Evolutionary conservation across 2,113 vertebrate species (phyloP).

Genomic region (Acrocephalus kingi): DNA sequence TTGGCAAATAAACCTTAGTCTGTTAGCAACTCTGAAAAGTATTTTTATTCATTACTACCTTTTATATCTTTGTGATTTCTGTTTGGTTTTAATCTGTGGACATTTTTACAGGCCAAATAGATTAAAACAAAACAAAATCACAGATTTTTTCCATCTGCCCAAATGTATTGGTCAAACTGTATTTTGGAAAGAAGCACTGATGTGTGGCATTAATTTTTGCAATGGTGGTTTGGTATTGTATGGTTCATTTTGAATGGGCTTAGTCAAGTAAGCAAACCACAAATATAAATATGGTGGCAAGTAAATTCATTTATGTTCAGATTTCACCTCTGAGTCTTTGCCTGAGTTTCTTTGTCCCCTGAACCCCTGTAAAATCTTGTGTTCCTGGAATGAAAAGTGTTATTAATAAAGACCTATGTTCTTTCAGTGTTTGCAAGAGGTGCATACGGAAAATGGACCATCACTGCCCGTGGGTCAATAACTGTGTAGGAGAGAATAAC

Average conservation of each 20-base stretch:
- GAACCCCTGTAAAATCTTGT: not conserved
- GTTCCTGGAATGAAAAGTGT: not conserved
- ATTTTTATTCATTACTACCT: not conserved
- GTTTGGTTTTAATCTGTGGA: not conserved
- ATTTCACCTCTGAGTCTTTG: not conserved
- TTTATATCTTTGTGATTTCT: not conserved
- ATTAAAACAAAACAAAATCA: not conserved
- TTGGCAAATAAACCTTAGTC: not conserved
- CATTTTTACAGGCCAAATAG: not conserved
- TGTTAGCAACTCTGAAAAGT: not conserved
- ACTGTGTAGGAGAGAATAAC: slow-evolving; percentile 98
- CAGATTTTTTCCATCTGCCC: not conserved
- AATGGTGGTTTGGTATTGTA: not conserved
- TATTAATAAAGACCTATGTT: not conserved
- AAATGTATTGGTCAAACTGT: not conserved
- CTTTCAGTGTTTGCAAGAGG: slow-evolving; percentile 92
- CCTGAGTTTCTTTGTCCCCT: not conserved
- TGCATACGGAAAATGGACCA: slow-evolving; percentile 99
- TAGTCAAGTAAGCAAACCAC: not conserved
- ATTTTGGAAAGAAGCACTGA: not conserved
- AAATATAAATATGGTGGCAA: not conserved
- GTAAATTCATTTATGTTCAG: not conserved
- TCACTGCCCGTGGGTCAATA: slow-evolving; percentile 99
- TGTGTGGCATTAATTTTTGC: not conserved
- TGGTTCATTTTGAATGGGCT: not conserved